phyloP scores from a whole-genome alignment of 1,140 invertebrate species.

The Aleiodes sp. region DNA sequence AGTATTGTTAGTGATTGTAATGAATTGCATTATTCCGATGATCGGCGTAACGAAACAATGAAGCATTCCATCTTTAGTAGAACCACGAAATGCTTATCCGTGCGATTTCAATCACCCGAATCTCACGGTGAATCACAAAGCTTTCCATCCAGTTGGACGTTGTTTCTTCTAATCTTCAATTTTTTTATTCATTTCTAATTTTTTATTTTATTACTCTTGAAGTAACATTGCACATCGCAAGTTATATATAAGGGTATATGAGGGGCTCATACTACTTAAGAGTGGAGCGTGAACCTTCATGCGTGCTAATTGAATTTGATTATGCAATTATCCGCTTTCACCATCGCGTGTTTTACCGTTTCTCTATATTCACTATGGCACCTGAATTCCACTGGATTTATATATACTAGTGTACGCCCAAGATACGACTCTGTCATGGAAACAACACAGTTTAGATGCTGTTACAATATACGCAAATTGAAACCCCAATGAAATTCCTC shows the following conservation, averaged over 20 bases:
- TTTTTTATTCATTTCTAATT: background rate
- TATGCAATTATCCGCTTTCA: slow-evolving; percentile 56
- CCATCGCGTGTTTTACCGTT: slow-evolving; percentile 48
- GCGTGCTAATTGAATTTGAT: slow-evolving; percentile 57
- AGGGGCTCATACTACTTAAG: slow-evolving; percentile 13
- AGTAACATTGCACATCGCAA: background rate
- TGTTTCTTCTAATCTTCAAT: background rate
- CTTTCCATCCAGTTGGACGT: background rate
- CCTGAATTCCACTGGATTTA: background rate
- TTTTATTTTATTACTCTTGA: background rate
- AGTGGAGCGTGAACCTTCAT: slow-evolving; percentile 28
- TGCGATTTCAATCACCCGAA: slow-evolving; percentile 18
- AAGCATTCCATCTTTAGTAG: background rate
- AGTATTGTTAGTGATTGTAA: too few relatives aligned
- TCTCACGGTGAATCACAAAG: slow-evolving; percentile 13
- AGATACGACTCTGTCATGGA: background rate
- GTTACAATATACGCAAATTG: too few relatives aligned
- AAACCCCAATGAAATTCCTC: too few relatives aligned
- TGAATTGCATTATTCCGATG: slow-evolving; percentile 23
- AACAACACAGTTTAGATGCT: background rate
- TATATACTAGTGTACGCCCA: background rate
- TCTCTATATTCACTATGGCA: slow-evolving; percentile 15
- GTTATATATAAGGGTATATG: background rate
- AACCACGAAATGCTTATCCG: background rate
- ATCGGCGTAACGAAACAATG: slow-evolving; percentile 25